Evolutionary conservation across 2,888 invertebrate species (phyloP).

Genomic region (Sesia apiformis): DNA sequence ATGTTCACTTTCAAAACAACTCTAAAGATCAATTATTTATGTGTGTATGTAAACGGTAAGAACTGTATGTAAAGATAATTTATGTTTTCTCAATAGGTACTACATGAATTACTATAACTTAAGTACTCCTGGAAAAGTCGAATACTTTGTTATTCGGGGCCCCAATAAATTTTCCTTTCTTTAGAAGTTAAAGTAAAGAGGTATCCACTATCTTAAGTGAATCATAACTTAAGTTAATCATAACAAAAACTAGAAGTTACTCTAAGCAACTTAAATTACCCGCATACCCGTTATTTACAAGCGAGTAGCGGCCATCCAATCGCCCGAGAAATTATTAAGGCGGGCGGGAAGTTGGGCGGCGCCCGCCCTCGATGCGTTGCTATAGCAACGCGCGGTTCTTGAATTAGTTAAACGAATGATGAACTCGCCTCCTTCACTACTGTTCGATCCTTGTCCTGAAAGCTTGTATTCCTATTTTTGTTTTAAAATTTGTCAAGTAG

Average conservation of each 20-base stretch:
- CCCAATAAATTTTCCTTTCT: no score
- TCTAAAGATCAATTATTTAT: no score
- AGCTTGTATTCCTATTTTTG: not conserved
- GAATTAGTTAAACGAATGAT: slow-evolving; percentile 63
- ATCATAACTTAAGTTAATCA: not conserved
- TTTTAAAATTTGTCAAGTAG: no score
- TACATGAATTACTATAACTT: no score
- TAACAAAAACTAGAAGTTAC: not conserved
- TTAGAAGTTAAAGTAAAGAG: no score
- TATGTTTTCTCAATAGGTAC: no score
- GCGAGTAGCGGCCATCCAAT: slow-evolving; percentile 41
- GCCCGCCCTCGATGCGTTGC: slow-evolving; percentile 41
- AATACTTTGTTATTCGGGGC: no score
- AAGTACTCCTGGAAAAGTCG: no score
- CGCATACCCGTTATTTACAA: slow-evolving; percentile 40
- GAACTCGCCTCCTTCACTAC: slow-evolving; percentile 34
- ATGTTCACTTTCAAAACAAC: no score
- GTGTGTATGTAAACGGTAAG: no score
- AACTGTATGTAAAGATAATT: no score
- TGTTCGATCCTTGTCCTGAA: not conserved
- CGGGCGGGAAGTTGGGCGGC: slow-evolving; percentile 29
- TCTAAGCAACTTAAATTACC: slow-evolving; percentile 41
- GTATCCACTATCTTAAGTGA: no score
- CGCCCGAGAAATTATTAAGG: slow-evolving; percentile 53
- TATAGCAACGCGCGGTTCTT: slow-evolving; percentile 40